Conservation (phyloP, 2,797 vertebrate species). For the Dryobates pubescens region DNA sequence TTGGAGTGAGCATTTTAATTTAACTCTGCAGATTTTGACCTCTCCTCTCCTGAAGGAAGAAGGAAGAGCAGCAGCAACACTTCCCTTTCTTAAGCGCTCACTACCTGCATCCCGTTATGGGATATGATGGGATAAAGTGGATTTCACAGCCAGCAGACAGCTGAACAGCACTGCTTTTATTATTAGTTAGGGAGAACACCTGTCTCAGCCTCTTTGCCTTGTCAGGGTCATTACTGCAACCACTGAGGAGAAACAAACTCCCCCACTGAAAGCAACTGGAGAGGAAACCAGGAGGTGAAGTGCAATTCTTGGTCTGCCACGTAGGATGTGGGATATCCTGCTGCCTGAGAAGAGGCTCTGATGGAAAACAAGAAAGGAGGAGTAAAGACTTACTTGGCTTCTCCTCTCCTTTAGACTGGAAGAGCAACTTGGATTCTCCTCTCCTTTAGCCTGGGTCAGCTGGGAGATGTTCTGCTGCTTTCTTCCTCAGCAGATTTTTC, state of each 20-base stretch:
- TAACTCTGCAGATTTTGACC: background rate
- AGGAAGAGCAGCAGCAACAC: background rate
- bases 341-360: background rate
- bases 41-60: background rate
- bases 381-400: background rate
- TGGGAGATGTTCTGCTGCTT: background rate
- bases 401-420: background rate
- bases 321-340: background rate
- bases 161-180: constrained; percentile 57
- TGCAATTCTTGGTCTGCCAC: background rate
- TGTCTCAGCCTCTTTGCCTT: constrained; percentile 43
- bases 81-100: background rate
- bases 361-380: background rate
- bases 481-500: background rate
- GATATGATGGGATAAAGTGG: background rate
- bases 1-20: background rate
- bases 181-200: constrained; percentile 66
- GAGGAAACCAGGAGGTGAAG: background rate
- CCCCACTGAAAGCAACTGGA: constrained; percentile 14
- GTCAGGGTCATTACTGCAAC: constrained; percentile 41
- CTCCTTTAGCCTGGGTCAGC: background rate
- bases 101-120: background rate
- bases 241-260: constrained; percentile 47
- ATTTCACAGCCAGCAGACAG: constrained; percentile 44
- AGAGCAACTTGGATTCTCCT: background rate